Percentiles rank a stretch among this genome's conserved stretches.
These are phyloP conservation scores for Pollicipes pollicipes DNA, from an alignment of 1,140 invertebrate species.

Conservation along the genomic window DNA sequence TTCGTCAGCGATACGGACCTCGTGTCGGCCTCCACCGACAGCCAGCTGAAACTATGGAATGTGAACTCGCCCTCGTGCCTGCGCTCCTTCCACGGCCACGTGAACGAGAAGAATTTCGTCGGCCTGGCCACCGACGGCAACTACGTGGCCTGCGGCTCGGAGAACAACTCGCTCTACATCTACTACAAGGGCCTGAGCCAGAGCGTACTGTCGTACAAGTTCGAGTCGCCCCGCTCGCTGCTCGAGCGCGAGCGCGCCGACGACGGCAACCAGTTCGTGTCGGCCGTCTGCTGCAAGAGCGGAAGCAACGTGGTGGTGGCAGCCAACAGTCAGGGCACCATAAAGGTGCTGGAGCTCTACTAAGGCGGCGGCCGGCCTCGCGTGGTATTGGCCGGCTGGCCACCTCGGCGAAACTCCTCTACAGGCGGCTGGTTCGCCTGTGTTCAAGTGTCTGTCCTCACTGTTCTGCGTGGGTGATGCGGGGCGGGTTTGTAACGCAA, in stretches of 20 bases:
- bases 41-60: constrained; percentile 84
- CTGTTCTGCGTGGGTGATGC: no score
- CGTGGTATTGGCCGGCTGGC: no score
- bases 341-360: constrained; percentile 58
- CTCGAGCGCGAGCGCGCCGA: constrained; percentile 55
- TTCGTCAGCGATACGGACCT: constrained; percentile 77
- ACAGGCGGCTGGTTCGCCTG: no score
- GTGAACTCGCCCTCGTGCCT: constrained; percentile 61
- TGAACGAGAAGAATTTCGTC: constrained; percentile 95
- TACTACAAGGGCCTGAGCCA: constrained; percentile 83
- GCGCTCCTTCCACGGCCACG: constrained; percentile 76
- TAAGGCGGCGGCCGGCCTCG: no score
- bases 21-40: constrained; percentile 88
- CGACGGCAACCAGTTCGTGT: constrained; percentile 88
- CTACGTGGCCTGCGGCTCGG: constrained; percentile 86
- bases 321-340: constrained; percentile 86
- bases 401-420: no score
- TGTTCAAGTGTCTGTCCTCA: no score
- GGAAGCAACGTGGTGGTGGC: constrained; percentile 75
- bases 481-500: no score
- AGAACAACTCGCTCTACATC: constrained; percentile 85
- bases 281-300: constrained; percentile 84
- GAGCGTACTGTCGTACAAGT: constrained; percentile 71
- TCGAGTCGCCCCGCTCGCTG: constrained; percentile 61
- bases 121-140: constrained; percentile 87